Conservation (phyloP, 2,113 vertebrate species). For the Motacilla alba region DNA sequence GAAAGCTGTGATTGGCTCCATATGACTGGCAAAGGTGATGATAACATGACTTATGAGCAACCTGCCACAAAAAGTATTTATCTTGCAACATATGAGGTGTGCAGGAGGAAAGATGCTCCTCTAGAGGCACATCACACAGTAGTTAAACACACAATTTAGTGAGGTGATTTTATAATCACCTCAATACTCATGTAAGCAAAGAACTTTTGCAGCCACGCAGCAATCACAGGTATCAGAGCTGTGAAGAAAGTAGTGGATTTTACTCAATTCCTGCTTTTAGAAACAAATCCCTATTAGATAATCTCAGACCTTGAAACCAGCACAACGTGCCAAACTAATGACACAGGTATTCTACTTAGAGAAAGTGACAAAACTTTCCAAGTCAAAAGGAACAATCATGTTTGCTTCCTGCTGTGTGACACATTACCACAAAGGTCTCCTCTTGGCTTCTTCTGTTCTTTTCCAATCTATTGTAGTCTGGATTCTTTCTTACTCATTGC, state of each 20-base stretch:
- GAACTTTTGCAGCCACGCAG: neutral
- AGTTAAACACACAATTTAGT: conserved; percentile 16
- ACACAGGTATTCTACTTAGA: neutral
- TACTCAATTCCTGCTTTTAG: neutral
- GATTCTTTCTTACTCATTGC: conserved; percentile 28
- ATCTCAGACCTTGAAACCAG: neutral
- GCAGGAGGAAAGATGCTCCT: conserved; percentile 28
- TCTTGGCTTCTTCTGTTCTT: conserved; percentile 32
- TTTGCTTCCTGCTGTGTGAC: neutral
- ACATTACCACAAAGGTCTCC: neutral
- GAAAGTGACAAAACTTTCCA: neutral
- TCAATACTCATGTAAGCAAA: neutral
- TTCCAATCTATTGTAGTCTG: conserved; percentile 29
- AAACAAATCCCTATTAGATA: neutral
- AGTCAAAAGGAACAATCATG: neutral
- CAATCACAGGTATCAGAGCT: neutral
- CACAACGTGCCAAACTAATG: neutral
- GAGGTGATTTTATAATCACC: conserved; percentile 4
- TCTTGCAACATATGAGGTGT: neutral
- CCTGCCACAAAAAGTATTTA: neutral
- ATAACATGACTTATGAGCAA: conserved; percentile 58
- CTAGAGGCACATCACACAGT: neutral
- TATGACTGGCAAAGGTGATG: conserved; percentile 47
- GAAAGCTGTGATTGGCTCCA: conserved; percentile 51
- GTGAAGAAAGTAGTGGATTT: neutral